phyloP scores from a whole-genome alignment of 2,113 vertebrate genomes.

The Caretta caretta region DNA sequence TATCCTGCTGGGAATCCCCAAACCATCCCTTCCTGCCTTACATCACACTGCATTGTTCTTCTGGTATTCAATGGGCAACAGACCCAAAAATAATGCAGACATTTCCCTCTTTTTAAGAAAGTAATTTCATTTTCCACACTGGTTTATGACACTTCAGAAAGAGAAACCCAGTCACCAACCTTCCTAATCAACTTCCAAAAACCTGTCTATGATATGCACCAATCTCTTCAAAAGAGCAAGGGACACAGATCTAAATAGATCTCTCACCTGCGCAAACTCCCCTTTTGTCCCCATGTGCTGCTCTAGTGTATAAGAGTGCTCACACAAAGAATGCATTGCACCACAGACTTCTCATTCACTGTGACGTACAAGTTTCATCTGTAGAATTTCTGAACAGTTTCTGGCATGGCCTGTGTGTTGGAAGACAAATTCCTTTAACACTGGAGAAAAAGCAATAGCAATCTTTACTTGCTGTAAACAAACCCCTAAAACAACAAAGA shows the following conservation, averaged over 20 bases:
- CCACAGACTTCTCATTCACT: neutral
- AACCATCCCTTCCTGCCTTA: neutral
- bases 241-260: neutral
- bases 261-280: neutral
- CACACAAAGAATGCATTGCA: neutral
- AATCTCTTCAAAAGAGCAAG: neutral
- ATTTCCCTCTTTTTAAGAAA: neutral
- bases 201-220: fast-evolving
- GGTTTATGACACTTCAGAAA: neutral
- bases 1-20: neutral
- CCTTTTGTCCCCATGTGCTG: neutral
- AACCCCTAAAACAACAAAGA: neutral
- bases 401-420: neutral
- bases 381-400: neutral
- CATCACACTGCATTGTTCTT: fast-evolving
- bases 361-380: neutral
- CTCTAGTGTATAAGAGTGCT: fast-evolving
- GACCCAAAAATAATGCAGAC: fast-evolving
- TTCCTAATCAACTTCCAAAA: constrained; percentile 47
- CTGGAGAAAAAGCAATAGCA: neutral
- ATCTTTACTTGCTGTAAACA: neutral
- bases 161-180: neutral
- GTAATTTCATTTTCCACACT: neutral
- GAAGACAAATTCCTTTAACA: neutral
- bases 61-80: neutral